A percentile compares a stretch with the other conserved stretches of the same genome.
phyloP scores from a whole-genome alignment of 30 jellyfish, hydroid and myxozoan species.

The Rhopilema esculentum region DNA sequence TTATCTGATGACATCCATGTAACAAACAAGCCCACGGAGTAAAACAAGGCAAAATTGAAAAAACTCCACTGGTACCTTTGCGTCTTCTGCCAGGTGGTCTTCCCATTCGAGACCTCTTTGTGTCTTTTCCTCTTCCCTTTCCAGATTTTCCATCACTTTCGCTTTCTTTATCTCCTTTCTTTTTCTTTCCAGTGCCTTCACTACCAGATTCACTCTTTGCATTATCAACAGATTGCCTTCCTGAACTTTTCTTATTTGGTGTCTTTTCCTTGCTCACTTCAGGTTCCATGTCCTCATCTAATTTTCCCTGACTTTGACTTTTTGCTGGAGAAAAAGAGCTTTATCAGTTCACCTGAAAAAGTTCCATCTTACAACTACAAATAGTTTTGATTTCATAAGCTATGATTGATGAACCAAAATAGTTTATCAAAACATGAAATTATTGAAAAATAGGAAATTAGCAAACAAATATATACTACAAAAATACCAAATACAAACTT shows the following conservation, averaged over 20 bases:
- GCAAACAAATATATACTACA: too few species aligned
- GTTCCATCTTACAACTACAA: too few species aligned
- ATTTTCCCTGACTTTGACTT: not conserved
- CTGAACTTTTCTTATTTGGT: not conserved
- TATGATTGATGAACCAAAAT: too few species aligned
- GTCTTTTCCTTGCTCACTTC: not conserved
- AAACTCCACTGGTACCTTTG: slow-evolving; percentile 41
- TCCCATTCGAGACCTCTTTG: not conserved
- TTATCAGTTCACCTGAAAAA: too few species aligned
- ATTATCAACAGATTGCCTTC: slow-evolving; percentile 3
- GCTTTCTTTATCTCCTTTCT: not conserved
- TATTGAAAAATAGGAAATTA: too few species aligned
- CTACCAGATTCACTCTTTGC: not conserved
- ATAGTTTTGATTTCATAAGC: too few species aligned
- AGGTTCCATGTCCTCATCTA: not conserved
- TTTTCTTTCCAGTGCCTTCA: not conserved
- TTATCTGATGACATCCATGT: too few species aligned
- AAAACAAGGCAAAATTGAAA: not conserved
- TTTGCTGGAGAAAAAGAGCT: too few species aligned
- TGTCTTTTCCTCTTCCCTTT: not conserved
- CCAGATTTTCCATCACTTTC: not conserved
- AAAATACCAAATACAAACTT: too few species aligned
- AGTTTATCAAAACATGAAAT: too few species aligned
- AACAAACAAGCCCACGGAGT: not conserved
- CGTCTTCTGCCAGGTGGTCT: not conserved